Conservation (phyloP, 2,888 invertebrate species). For the Julus scandinavius region DNA sequence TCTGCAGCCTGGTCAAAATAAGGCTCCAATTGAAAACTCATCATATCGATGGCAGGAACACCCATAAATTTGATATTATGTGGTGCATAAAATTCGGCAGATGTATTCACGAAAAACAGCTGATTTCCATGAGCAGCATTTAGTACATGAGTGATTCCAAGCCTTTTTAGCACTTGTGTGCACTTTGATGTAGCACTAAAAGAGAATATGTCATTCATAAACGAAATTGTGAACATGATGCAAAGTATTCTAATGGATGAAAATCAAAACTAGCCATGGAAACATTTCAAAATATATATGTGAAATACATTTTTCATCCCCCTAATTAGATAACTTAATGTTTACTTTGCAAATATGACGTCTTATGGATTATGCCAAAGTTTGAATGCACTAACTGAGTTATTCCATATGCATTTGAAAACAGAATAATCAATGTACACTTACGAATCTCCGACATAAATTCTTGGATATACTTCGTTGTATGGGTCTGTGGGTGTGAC, state of each 20-base stretch:
- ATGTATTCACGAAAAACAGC: constrained; percentile 65
- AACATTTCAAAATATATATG: background rate
- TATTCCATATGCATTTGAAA: background rate
- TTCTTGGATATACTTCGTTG: constrained; percentile 67
- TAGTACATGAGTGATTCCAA: constrained; percentile 68
- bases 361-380: background rate
- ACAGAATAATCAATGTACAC: constrained; percentile 57
- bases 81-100: constrained; percentile 64
- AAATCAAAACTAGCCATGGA: background rate
- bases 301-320: no score
- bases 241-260: background rate
- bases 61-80: constrained; percentile 66
- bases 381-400: no score
- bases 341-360: background rate
- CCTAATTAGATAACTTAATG: no score
- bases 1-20: constrained; percentile 67
- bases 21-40: constrained; percentile 66
- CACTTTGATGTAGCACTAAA: constrained; percentile 66
- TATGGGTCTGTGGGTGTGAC: constrained; percentile 65
- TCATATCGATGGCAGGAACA: constrained; percentile 67
- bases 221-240: background rate
- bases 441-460: constrained; percentile 68
- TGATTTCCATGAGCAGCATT: constrained; percentile 68
- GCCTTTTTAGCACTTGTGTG: constrained; percentile 63
- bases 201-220: background rate